Base-by-base conservation (phyloP, 2,113 vertebrate genomes). In the Benitochromis conjunctus region DNA sequence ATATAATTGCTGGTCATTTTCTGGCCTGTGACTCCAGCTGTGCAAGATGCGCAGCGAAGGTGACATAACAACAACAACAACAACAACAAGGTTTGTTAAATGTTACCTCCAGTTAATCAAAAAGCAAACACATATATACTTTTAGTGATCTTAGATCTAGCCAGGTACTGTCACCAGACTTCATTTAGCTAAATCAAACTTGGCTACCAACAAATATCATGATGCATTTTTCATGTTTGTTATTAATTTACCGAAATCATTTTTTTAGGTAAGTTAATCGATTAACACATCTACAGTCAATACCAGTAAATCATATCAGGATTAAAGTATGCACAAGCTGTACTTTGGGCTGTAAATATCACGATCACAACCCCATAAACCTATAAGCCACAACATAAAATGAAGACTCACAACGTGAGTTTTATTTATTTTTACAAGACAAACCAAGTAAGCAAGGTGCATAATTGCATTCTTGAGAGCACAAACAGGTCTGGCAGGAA, bases 1-100 rank as follows among this genome's bases (percentile, higher is more conserved):
- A 74, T 29, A 10, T 7, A 29, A 48, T 7, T 43, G 53, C 11
- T 0, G 24, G 66, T 26, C 2, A 24, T 26, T 48, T 71, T 46
- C 10, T 46, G 16, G 24, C 24, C 21, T n/a, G 41, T 51, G 78
- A 26, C 60, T 64, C 1, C 1, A 64, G 60, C 60, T 36, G 31
- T n/a, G 29, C 9, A 7, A 5, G 1, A 36, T 36, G 0, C 10
- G 53, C 12, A 1, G 5, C 0, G 31, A 79, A 55, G 53, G 31
- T 3, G 3, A 16, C 16, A 12, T 29, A 74, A 74, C 9, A 48
- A 29, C 24, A 48, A 74, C n/a, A n/a, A n/a, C n/a, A n/a, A n/a
- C n/a, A n/a, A 24, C 58, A 62, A 29, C 24, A 48, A 74, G 34
- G 60, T 64, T 64, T 21, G 0, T 0, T 64, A 48, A 74, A 48